Conservation (phyloP, 1,140 invertebrate species). For the Bombus confusus region DNA sequence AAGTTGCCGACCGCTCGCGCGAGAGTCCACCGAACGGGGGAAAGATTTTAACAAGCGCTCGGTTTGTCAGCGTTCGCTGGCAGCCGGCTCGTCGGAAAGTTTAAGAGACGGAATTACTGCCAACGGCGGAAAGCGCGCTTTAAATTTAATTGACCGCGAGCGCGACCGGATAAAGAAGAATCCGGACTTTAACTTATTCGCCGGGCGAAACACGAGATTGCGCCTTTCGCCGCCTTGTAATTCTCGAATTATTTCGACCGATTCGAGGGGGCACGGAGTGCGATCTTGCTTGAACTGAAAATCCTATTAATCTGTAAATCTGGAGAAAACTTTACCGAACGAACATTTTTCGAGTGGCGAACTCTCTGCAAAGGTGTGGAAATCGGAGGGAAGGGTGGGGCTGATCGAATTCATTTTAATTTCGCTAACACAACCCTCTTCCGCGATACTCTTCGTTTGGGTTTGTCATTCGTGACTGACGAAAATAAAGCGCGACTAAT, state of each 20-base stretch:
- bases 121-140: conserved; percentile 14
- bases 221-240: background rate
- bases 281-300: background rate
- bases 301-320: background rate
- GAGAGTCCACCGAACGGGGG: background rate
- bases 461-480: conserved; percentile 10
- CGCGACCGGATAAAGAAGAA: background rate
- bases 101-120: conserved; percentile 31
- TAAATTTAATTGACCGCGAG: conserved; percentile 45
- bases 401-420: conserved; percentile 28
- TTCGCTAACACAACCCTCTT: conserved; percentile 13
- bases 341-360: background rate
- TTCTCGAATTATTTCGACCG: background rate
- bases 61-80: background rate
- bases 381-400: background rate
- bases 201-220: conserved; percentile 1
- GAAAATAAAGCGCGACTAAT: conserved; percentile 33
- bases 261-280: too few relatives aligned
- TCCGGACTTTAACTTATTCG: conserved; percentile 5
- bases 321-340: fast-evolving
- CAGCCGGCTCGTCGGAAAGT: background rate
- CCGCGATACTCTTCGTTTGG: background rate
- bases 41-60: conserved; percentile 22
- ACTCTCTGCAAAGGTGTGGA: background rate
- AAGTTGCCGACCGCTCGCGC: background rate